phyloP scores from a whole-genome alignment of 2,797 vertebrate genomes.

The Gallirallus australis region DNA sequence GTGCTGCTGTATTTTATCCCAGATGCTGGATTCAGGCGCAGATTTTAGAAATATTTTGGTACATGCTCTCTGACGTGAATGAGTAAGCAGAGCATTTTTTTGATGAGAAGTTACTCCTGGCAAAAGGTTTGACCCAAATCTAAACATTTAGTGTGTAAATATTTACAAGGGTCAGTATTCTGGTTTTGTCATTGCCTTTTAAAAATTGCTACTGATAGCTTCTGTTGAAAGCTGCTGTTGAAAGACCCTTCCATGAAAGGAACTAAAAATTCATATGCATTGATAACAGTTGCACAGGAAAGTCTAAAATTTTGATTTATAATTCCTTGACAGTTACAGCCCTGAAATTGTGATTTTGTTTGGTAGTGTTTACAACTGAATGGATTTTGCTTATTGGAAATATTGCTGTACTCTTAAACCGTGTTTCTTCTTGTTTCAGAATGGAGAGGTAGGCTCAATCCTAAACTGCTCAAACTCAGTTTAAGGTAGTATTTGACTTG shows the following conservation, averaged over 20 bases:
- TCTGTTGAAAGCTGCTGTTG: background rate
- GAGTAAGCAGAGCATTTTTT: background rate
- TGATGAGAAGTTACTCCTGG: background rate
- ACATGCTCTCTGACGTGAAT: background rate
- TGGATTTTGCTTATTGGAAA: background rate
- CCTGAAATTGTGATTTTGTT: background rate
- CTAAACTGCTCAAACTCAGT: conserved; percentile 47
- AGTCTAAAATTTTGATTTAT: background rate
- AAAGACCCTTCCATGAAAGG: background rate
- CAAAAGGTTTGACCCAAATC: background rate
- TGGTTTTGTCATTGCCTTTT: background rate
- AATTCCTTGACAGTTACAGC: background rate
- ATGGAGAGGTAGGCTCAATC: conserved; percentile 86
- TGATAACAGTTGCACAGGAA: background rate
- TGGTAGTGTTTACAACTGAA: background rate
- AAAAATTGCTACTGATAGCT: background rate
- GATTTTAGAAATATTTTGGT: background rate
- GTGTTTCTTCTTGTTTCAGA: conserved; percentile 81
- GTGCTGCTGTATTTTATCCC: background rate
- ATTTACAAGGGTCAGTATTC: background rate
- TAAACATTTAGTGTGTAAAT: background rate
- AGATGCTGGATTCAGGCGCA: background rate
- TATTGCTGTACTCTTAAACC: conserved; percentile 19
- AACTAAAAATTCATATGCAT: background rate
- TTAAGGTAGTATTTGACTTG: conserved; percentile 75